Evolutionary conservation across 2,888 invertebrate species (phyloP).

Genomic region (Eristalinus aeneus): DNA sequence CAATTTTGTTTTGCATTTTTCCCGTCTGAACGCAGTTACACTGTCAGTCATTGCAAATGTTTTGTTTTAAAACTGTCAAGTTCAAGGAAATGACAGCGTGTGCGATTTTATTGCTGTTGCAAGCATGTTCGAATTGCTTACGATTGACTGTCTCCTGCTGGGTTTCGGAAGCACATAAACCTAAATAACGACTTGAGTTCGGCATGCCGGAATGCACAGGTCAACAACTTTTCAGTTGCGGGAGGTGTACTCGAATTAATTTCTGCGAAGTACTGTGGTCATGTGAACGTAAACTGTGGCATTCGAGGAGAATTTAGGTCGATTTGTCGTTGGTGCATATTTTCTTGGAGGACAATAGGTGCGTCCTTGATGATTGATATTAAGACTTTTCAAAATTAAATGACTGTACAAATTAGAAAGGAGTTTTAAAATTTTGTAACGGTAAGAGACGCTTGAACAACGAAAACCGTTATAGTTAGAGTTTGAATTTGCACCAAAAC

Average conservation of each 20-base stretch:
- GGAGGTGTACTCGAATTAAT: slow-evolving; percentile 19
- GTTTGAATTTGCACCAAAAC: no score
- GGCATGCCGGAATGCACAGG: slow-evolving; percentile 55
- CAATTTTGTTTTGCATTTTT: slow-evolving; percentile 28
- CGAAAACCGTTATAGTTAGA: no score
- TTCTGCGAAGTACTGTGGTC: background rate
- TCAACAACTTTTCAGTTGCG: slow-evolving; percentile 55
- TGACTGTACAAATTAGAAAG: no score
- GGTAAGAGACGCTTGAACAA: no score
- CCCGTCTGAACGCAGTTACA: slow-evolving; percentile 16
- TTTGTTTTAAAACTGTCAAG: slow-evolving; percentile 60
- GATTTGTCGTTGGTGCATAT: background rate
- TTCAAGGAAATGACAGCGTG: slow-evolving; percentile 63
- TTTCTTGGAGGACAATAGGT: background rate
- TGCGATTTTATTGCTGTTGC: slow-evolving; percentile 29
- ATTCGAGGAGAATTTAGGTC: background rate
- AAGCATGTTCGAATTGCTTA: slow-evolving; percentile 45
- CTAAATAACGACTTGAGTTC: slow-evolving; percentile 19
- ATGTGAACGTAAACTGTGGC: background rate
- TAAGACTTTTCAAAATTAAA: no score
- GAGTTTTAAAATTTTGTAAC: no score
- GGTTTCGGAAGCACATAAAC: slow-evolving; percentile 54
- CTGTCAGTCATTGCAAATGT: slow-evolving; percentile 42
- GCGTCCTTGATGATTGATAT: no score
- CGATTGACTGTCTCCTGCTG: background rate